These are phyloP conservation scores for Quadroppia sp. DNA, from an alignment of 2,888 invertebrate species.

Conservation along the genomic window DNA sequence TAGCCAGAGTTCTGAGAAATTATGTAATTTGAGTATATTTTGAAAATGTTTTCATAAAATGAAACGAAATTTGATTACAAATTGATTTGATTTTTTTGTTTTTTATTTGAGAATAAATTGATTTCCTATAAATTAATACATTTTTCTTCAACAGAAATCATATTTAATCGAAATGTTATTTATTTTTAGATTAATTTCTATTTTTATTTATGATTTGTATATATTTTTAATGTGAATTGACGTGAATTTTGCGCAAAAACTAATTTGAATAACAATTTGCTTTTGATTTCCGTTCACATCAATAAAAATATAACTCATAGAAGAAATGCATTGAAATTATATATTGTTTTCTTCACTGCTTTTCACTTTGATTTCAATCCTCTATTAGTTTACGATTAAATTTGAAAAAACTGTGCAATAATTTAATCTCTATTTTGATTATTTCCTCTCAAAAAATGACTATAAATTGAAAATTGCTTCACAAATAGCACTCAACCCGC, in stretches of 20 bases:
- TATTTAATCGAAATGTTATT: too few species aligned
- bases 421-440: conserved; percentile 22
- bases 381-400: conserved; percentile 25
- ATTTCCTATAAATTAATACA: too few species aligned
- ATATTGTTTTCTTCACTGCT: not conserved
- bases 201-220: too few species aligned
- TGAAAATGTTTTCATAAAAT: too few species aligned
- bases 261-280: conserved; percentile 29
- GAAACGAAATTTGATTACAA: too few species aligned
- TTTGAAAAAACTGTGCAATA: conserved; percentile 8
- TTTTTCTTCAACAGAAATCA: too few species aligned
- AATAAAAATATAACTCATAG: not conserved
- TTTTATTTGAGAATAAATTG: too few species aligned
- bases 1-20: too few species aligned
- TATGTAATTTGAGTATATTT: too few species aligned
- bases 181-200: too few species aligned
- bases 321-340: conserved; percentile 3
- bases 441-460: conserved; percentile 1
- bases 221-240: not conserved
- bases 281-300: not conserved
- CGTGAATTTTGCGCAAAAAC: not conserved
- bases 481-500: not conserved
- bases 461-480: not conserved
- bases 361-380: not conserved
- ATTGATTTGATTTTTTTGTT: too few species aligned